Percentiles rank a stretch among this genome's conserved stretches.
Conservation (phyloP, 2,113 vertebrate species). For the Tachycineta bicolor region DNA sequence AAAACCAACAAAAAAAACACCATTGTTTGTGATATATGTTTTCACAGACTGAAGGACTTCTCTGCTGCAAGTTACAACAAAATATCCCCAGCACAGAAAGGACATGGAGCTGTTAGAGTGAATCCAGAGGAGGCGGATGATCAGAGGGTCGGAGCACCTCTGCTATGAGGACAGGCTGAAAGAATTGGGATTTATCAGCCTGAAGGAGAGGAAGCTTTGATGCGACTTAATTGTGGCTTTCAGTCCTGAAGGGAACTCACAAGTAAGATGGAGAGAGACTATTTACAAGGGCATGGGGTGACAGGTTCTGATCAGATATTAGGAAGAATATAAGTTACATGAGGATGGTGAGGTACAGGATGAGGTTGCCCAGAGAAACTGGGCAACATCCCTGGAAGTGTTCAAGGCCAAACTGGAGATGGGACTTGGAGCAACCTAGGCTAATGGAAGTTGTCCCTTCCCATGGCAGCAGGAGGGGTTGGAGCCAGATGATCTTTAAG, state of each 20-base stretch:
- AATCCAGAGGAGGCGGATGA: neutral
- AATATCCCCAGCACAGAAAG: neutral
- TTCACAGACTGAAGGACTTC: neutral
- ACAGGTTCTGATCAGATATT: neutral
- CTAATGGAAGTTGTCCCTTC: neutral
- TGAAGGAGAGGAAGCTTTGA: neutral
- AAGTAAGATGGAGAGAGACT: neutral
- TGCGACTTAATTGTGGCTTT: neutral
- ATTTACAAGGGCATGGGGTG: rapidly evolving
- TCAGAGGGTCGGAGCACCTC: neutral
- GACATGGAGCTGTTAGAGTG: neutral
- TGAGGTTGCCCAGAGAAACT: neutral
- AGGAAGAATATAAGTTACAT: neutral
- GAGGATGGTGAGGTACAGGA: neutral
- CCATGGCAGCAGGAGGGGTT: neutral
- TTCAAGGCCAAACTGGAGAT: neutral
- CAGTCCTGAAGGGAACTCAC: neutral
- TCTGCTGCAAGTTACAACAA: neutral
- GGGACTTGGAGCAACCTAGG: neutral
- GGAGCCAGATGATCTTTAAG: neutral
- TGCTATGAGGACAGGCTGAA: neutral
- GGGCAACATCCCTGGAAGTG: neutral
- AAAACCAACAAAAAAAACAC: too few species aligned
- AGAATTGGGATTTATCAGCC: neutral
- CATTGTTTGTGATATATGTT: neutral